phyloP scores from a whole-genome alignment of 2,113 vertebrate genomes.

The Stictonetta naevosa region DNA sequence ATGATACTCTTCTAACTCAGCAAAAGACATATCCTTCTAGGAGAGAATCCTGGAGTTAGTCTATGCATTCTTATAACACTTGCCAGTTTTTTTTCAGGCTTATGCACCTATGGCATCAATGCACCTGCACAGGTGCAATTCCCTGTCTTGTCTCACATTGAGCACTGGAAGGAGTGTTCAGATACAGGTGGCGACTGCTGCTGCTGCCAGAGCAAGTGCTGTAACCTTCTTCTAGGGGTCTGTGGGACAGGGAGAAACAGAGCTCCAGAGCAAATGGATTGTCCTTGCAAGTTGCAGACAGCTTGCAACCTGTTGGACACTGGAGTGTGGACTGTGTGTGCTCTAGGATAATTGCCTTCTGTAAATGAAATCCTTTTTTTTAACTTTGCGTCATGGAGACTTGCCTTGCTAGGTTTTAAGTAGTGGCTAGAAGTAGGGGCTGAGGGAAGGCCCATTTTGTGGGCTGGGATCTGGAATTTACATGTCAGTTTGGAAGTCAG shows the following conservation, averaged over 20 bases:
- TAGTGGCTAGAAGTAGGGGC: not conserved
- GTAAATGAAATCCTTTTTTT: not conserved
- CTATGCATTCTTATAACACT: not conserved
- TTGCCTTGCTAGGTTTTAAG: not conserved
- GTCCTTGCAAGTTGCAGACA: not conserved
- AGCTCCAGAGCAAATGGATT: not conserved
- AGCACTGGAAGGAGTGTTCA: not conserved
- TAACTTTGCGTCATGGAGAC: not conserved
- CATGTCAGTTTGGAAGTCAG: not conserved
- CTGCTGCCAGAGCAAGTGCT: not conserved
- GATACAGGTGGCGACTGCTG: rapidly evolving
- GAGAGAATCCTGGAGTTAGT: not conserved
- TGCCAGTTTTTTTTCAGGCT: not conserved
- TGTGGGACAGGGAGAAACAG: rapidly evolving
- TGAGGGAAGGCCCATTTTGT: not conserved
- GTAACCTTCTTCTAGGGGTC: too few relatives aligned
- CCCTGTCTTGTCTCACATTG: rapidly evolving
- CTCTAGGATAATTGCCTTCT: not conserved
- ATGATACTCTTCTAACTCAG: not conserved
- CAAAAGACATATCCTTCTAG: not conserved
- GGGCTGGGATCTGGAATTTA: not conserved
- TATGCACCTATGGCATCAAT: rapidly evolving
- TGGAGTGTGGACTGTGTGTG: not conserved
- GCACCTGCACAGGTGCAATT: not conserved
- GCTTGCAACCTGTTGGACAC: not conserved